phyloP scores from a whole-genome alignment of 2,888 invertebrate species.

The Luperina nickerlii region DNA sequence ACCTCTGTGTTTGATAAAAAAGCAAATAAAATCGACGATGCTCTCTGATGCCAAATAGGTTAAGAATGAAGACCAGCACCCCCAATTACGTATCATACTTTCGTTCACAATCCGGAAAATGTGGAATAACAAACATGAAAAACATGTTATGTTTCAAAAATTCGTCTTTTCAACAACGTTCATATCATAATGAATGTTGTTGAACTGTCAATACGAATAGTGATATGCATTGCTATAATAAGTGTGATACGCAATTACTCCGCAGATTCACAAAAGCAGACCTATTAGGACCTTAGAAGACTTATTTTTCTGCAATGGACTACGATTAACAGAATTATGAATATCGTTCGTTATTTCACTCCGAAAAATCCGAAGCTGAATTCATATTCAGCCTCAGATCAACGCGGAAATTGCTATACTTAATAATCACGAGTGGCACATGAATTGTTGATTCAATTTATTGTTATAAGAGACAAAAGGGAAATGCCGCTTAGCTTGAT shows the following conservation, averaged over 20 bases:
- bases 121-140: no score
- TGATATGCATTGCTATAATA: background rate
- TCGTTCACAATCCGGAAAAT: no score
- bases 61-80: background rate
- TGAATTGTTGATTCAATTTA: slow-evolving; percentile 4
- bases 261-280: no score
- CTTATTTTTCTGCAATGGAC: background rate
- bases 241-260: background rate
- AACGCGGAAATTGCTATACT: background rate
- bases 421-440: background rate
- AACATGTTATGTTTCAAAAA: no score
- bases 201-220: no score
- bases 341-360: background rate
- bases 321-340: background rate
- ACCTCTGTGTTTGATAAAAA: background rate
- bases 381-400: background rate
- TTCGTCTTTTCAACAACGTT: no score
- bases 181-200: no score
- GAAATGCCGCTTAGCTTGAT: background rate
- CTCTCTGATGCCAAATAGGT: no score
- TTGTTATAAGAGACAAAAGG: background rate
- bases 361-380: background rate
- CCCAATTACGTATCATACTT: no score
- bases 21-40: background rate
- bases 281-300: background rate